A percentile compares a stretch with the other conserved stretches of the same genome.
Evolutionary conservation across 92 coral and sea anemone species (phyloP).

Genomic region (Umimayanthus chanpuru): DNA sequence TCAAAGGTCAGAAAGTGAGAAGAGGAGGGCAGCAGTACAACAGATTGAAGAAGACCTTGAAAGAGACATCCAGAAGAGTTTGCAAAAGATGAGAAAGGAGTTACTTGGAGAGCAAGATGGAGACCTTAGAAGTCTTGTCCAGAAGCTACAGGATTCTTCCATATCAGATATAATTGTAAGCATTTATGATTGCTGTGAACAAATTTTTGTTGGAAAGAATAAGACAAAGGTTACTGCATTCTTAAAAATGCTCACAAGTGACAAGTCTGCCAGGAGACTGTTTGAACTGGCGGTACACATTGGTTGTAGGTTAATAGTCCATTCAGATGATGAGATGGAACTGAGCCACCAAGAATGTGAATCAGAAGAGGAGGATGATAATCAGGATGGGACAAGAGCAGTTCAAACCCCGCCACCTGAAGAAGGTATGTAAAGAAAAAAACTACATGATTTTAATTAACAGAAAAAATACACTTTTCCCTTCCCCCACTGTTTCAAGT

Average conservation of each 20-base stretch:
- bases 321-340: conserved; percentile 34
- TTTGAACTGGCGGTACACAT: conserved; percentile 73
- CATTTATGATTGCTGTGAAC: conserved; percentile 68
- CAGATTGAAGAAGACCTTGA: conserved; percentile 65
- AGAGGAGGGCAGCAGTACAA: conserved; percentile 61
- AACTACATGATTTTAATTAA: too few species aligned
- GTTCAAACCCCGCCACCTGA: background rate
- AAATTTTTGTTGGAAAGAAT: conserved; percentile 53
- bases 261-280: conserved; percentile 59
- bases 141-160: conserved; percentile 65
- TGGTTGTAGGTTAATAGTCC: conserved; percentile 62
- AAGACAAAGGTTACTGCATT: conserved; percentile 53
- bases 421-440: conserved; percentile 10
- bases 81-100: conserved; percentile 72
- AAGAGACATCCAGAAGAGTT: conserved; percentile 63
- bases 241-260: conserved; percentile 44
- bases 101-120: conserved; percentile 72
- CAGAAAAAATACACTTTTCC: too few species aligned
- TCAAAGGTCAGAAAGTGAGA: conserved; percentile 66
- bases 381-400: background rate
- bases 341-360: background rate
- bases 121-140: conserved; percentile 72
- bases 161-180: conserved; percentile 61
- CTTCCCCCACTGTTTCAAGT: too few species aligned
- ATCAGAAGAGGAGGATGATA: conserved; percentile 24